phyloP scores from a whole-genome alignment of 2,113 vertebrate genomes.

The Nanorana parkeri region DNA sequence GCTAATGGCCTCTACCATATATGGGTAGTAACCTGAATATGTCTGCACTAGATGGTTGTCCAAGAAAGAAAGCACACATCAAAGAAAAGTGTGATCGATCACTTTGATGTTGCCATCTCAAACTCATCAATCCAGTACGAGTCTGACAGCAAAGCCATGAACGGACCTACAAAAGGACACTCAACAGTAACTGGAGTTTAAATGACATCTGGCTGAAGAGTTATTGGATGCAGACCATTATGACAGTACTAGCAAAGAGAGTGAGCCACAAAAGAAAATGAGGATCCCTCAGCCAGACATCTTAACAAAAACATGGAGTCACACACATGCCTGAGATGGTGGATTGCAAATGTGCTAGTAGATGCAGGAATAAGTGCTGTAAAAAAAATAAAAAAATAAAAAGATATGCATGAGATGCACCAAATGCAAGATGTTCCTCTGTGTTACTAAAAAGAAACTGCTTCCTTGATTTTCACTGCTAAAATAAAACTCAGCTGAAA shows the following conservation, averaged over 20 bases:
- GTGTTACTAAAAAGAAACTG: not conserved
- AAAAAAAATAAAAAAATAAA: no score
- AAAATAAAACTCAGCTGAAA: no score
- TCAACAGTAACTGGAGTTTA: conserved; percentile 57
- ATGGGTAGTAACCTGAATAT: conserved; percentile 53
- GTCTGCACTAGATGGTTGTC: conserved; percentile 46
- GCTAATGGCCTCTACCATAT: no score
- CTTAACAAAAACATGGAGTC: not conserved
- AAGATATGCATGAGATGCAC: not conserved
- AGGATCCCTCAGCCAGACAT: not conserved
- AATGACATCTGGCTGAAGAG: conserved; percentile 57
- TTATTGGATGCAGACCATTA: conserved; percentile 45
- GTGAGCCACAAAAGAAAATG: not conserved
- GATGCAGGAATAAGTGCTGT: conserved; percentile 49
- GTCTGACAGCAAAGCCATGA: conserved; percentile 45
- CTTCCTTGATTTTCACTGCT: not conserved
- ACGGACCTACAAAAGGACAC: conserved; percentile 36
- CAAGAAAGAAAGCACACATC: conserved; percentile 47
- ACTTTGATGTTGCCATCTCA: conserved; percentile 54
- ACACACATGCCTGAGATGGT: not conserved
- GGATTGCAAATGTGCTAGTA: not conserved
- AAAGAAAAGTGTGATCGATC: not conserved
- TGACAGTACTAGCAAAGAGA: conserved; percentile 8
- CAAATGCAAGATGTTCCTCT: not conserved
- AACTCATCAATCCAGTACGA: conserved; percentile 55